Percentiles rank a stretch among this genome's conserved stretches.
These are phyloP conservation scores for Myiopsitta monachus DNA, from an alignment of 2,113 vertebrate species.

Conservation along the genomic window DNA sequence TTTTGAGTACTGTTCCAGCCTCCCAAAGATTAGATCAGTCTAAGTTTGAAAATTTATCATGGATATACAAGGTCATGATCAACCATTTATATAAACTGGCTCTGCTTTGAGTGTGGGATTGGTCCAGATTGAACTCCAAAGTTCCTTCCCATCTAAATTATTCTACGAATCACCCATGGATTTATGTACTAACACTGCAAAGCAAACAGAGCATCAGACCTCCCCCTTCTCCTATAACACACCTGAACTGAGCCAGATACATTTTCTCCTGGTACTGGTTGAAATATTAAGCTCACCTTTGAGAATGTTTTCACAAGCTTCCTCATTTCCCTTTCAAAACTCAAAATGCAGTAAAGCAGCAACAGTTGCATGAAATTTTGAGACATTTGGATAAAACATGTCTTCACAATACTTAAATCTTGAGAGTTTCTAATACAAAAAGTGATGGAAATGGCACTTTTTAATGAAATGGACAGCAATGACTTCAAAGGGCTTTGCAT, in stretches of 20 bases:
- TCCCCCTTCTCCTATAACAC: neutral
- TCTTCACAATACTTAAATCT: neutral
- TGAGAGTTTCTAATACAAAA: neutral
- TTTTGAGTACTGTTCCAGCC: neutral
- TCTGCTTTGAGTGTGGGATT: neutral
- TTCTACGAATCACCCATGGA: neutral
- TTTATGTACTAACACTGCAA: neutral
- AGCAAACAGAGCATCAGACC: neutral
- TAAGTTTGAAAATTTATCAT: neutral
- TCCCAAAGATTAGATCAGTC: neutral
- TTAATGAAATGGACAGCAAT: neutral
- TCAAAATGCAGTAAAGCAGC: neutral
- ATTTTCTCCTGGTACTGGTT: neutral
- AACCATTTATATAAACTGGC: neutral
- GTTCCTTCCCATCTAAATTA: neutral
- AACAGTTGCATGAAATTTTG: neutral
- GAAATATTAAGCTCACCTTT: neutral
- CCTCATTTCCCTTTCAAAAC: neutral
- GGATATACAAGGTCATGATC: neutral
- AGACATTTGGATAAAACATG: fast-evolving
- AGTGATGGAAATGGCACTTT: neutral
- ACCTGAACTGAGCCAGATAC: neutral
- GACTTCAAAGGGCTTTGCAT: neutral
- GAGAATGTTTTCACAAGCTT: neutral
- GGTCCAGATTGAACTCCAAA: neutral